Evolutionary conservation across 2,797 vertebrate genomes (phyloP), one percentile per base, ranked within the genome.

Genomic region (Mionectes olivaceus): DNA sequence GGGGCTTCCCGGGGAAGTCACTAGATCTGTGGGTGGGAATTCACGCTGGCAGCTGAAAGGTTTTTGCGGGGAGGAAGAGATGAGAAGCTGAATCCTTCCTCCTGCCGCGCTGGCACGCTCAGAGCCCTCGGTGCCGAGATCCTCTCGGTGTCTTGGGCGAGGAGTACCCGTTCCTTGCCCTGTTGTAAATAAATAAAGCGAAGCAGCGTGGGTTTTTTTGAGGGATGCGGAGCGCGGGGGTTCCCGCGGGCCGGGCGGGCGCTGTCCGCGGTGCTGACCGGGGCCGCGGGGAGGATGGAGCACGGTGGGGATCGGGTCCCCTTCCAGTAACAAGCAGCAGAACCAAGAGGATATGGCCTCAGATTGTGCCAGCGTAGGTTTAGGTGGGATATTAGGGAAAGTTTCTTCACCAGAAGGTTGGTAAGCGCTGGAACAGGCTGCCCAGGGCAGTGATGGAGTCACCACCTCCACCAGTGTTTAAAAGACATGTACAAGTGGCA

Each of bases 1-100:
- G 61, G 94, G 87, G 94, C 95, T 94, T 85, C 95, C 93, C 87
- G 7, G 76, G 94, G 90, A 91, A 90, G 76, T 41, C 90, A 30
- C 90, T 52, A 5, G 5, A 3, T 52, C 85, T 5, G 90, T 74
- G 65, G 92, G 96, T 75, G 96, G 94, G 25, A 85, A 53, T 4
- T 22, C 79, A 1, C 3, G 60, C 90, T 89, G 87, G 46, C 82
- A 90, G 92, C 82, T 22, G 92, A 67, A 19, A 64, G 89, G 86
- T 32, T 65, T 65, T 70, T 33, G 82, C 75, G 25, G 83, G 84
- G 82, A 35, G 53, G 71, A 19, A 37, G 60, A 6, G 78, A 32
- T 14, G 91, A 85, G 84, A 19, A 90, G 55, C 39, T 5, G 24
- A 7, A 7, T 24, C 30, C 46, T 57, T 17, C 32, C 80, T 2